Conservation (phyloP, 2,888 invertebrate species). For the Endotricha flammealis region DNA sequence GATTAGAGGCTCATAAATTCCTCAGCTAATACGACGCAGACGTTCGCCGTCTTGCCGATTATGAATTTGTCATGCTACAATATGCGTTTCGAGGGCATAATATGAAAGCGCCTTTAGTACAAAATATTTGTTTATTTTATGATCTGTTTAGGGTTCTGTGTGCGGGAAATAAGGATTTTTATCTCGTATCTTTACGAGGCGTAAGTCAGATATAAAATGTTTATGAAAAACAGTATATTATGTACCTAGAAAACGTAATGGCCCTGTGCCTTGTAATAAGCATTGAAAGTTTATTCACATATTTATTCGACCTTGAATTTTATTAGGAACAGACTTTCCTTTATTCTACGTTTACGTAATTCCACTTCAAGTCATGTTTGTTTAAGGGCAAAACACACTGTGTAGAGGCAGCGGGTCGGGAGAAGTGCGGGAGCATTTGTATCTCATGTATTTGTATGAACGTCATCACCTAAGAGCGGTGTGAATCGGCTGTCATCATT, state of each 20-base stretch:
- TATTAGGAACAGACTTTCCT: no score
- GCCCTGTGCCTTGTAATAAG: no score
- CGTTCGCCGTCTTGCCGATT: slow-evolving; percentile 26
- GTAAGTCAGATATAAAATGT: slow-evolving; percentile 1
- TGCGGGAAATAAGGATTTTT: slow-evolving; percentile 8
- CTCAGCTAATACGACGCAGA: slow-evolving; percentile 28
- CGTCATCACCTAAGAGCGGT: no score
- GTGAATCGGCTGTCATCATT: no score
- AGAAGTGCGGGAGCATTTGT: no score
- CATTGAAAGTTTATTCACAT: no score
- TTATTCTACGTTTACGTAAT: no score
- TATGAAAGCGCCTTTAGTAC: slow-evolving; percentile 25
- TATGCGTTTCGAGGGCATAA: slow-evolving; percentile 30
- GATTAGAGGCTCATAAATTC: slow-evolving; percentile 45
- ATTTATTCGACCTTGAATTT: background rate
- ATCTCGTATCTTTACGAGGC: slow-evolving; percentile 7
- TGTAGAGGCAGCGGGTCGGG: no score
- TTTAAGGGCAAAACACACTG: no score
- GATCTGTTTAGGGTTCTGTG: slow-evolving; percentile 1
- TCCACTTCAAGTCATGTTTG: no score
- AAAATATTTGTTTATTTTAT: slow-evolving; percentile 11
- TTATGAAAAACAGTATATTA: no score
- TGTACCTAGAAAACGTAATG: background rate
- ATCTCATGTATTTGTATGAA: no score
- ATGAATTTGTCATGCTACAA: slow-evolving; percentile 42